Base-by-base conservation (phyloP, 2,113 vertebrate genomes). In the Tetraodon nigroviridis region DNA sequence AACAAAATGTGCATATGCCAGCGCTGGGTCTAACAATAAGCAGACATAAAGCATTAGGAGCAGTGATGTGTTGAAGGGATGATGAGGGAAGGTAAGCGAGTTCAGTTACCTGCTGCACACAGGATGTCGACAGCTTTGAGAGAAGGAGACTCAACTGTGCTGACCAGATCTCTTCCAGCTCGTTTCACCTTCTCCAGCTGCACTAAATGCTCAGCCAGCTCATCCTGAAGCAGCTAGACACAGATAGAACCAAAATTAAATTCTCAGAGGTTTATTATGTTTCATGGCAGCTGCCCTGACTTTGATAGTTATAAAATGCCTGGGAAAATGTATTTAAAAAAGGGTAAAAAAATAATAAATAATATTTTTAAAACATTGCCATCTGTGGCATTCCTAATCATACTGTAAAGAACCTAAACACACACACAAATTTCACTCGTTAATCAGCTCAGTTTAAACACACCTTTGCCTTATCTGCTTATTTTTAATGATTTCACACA, bases 111-210 rank as follows among this genome's bases (percentile, higher is more conserved):
- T 92, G 92, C 91, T 24, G 90, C 91, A 64, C 92, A 90, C 55
- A 83, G 90, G 65, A 98, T 76, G 71, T 84, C 90, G 1, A 84
- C 67, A 0, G 64, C 88, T 79, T 94, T 93, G 0, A 93, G 90
- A 6, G 88, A 87, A 0, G 95, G 95, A 6, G 93, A 85, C 46
- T 94, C 94, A 10, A 92, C 86, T 1, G 91, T 81, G 71, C 92
- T 92, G 85, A 92, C 87, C 67, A 99, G 88, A 22, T 91, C 90
- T 54, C 67, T 80, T 58, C 92, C 88, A 1, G 93, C 90, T 76
- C 94, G 92, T 85, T 92, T 93, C n/a, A 97, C 93, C 78, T 93
- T 96, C 83, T 98, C 93, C 85, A 99, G 86, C n/a, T 90, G 93
- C 58, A 95, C 90, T 4, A 93, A 93, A 48, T 93, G 94, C 72